phyloP scores from a whole-genome alignment of 2,888 invertebrate genomes.

The Plebejus argus region DNA sequence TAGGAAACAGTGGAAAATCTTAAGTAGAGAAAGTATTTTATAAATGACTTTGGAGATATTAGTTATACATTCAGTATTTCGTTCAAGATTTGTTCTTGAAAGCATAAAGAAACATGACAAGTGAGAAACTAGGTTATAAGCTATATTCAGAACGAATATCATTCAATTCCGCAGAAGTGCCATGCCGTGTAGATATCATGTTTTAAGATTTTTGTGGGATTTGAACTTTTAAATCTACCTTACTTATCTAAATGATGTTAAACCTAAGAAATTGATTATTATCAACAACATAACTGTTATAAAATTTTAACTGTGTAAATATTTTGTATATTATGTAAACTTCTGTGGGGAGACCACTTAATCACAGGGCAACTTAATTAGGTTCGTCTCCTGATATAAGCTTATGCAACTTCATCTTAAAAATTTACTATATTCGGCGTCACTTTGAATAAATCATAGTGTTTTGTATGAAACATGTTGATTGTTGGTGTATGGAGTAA shows the following conservation, averaged over 20 bases:
- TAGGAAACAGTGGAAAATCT: not conserved
- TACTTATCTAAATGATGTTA: not conserved
- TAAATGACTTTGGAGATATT: not conserved
- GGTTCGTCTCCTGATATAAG: too few species aligned
- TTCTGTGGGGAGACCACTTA: too few species aligned
- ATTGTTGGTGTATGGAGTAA: too few species aligned
- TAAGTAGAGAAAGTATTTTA: not conserved
- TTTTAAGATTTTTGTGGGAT: not conserved
- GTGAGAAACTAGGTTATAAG: conserved; percentile 17
- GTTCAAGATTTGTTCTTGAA: conserved; percentile 3
- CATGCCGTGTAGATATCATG: not conserved
- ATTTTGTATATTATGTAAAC: too few species aligned
- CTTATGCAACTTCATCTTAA: too few species aligned
- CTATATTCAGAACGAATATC: conserved; percentile 7
- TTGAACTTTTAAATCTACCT: not conserved
- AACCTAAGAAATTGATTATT: too few species aligned
- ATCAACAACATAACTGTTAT: too few species aligned
- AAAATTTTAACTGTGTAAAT: too few species aligned
- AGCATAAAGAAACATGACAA: conserved; percentile 7
- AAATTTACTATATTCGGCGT: too few species aligned
- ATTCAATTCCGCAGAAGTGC: not conserved
- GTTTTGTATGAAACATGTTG: too few species aligned
- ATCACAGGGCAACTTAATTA: too few species aligned
- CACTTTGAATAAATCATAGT: too few species aligned
- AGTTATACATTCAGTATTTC: not conserved